Evolutionary conservation across 1,140 invertebrate species (phyloP), one percentile per base, ranked within the genome.

Genomic region (Psix sp.): DNA sequence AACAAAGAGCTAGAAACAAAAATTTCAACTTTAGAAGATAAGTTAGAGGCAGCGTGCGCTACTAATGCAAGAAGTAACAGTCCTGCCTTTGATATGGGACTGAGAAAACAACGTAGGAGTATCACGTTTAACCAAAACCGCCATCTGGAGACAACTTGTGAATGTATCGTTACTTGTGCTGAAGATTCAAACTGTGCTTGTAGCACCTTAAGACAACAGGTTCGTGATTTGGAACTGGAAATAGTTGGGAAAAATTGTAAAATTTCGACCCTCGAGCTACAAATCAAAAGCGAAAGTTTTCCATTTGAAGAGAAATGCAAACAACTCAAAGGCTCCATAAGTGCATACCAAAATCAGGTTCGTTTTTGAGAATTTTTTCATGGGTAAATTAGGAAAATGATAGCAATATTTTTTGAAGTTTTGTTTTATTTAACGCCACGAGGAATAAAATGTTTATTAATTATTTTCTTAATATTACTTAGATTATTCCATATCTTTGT

Each of bases 241-340:
- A 21, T 86, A 0, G 84, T 78, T 0, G 46, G 74, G 0, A 84
- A 79, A 31, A 76, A 83, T 24, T 77, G 74, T 0, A 81, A 79
- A 51, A 84, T 87, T 24, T 68, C 74, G 13, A 70, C 80, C 2
- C 68, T 87, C 1, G 77, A 86, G 29, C 21, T 83, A 13, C 77
- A 83, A 57, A 82, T 87, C 9, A 75, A 73, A 29, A 66, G 77
- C 17, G 77, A 82, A 48, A 79, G 67, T 40, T 83, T 81, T 14
- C 81, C 84, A 0, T 81, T 81, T 40, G 65, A 83, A 18, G 68
- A 74, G 7, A 84, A 81, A 21, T 82, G 77, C 20, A 77, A 80
- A 13, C 73, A 85, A 1, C 40, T 84, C 1, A 73, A 84, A 31
- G 74, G 82, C 26, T 51, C 66, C 4, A 1, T 84, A 0, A 26